Base-by-base conservation (phyloP, 1,140 invertebrate genomes). In the Planococcus citri region DNA sequence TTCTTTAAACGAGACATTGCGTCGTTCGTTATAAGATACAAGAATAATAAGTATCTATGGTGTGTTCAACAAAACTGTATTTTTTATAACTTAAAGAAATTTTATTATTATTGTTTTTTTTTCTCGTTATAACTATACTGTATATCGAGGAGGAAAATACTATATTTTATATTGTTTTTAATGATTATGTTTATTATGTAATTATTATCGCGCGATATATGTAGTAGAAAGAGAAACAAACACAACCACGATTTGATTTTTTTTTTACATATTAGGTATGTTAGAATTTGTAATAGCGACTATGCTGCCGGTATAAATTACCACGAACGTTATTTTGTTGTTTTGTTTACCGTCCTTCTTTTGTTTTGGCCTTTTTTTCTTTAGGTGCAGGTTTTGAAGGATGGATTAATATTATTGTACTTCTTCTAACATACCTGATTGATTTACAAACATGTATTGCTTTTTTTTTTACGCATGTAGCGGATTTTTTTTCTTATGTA, bases 151-250 rank as follows among this genome's bases (percentile, higher is more conserved):
- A n/a, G n/a, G 41, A 51, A 51, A n/a, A 51, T 6, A 33, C 3
- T 33, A 12, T 51, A 51, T 51, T 51, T 51, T 51, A 51, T 51
- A 51, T 51, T 51, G 41, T 51, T 51, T 51, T 51, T n/a, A n/a
- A n/a, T n/a, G 3, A 51, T 17, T 51, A 17, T 51, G 6, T 8
- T 14, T 37, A 37, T 37, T 8, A 6, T 14, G 6, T 37, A 37
- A 6, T 37, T 37, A 6, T 6, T 37, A 37, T 37, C 6, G 6
- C 6, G 14, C 33, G 33, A 14, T n/a, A 37, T 37, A 37, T 37
- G 14, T 37, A 8, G 33, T 37, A 37, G 33, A 37, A 33, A 3
- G 29, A 33, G 29, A 33, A 33, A 6, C 12, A 3, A 33, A 33
- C 17, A n/a, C 6, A 51, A 51, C 41, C 41, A 51, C 41, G 10